Conservation (phyloP, 2,888 invertebrate genomes). For the Eupithecia inturbata region DNA sequence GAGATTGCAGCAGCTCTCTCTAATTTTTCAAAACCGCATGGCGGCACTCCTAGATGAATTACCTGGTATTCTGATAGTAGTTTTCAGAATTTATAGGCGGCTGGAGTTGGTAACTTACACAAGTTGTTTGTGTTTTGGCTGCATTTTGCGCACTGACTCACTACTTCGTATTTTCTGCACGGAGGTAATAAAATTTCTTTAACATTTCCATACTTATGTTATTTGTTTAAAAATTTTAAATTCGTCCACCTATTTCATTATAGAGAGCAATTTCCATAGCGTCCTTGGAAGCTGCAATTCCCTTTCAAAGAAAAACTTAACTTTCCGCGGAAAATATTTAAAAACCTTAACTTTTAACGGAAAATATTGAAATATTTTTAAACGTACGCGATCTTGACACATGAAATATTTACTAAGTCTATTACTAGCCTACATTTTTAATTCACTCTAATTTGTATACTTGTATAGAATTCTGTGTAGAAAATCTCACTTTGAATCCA, state of each 20-base stretch:
- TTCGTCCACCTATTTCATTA: neutral
- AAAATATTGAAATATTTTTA: too few relatives aligned
- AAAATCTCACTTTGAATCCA: neutral
- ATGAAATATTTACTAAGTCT: neutral
- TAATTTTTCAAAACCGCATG: conserved; percentile 79
- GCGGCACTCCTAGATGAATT: conserved; percentile 70
- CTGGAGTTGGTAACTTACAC: conserved; percentile 21
- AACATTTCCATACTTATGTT: too few relatives aligned
- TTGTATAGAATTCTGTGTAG: neutral
- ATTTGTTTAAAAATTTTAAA: too few relatives aligned
- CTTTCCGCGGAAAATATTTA: neutral
- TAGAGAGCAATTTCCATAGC: neutral
- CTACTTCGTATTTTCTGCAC: neutral
- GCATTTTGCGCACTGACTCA: neutral
- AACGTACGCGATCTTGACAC: too few relatives aligned
- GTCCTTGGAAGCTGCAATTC: neutral
- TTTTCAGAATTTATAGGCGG: conserved; percentile 55
- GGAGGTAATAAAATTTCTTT: neutral
- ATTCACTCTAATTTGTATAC: neutral
- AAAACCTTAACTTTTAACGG: neutral
- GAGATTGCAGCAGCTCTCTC: conserved; percentile 53
- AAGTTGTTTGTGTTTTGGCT: conserved; percentile 8
- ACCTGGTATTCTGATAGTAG: conserved; percentile 64
- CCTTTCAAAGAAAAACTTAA: neutral
- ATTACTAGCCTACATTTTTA: neutral